Conservation (phyloP, 2,797 vertebrate species). For the Moxostoma hubbsi region DNA sequence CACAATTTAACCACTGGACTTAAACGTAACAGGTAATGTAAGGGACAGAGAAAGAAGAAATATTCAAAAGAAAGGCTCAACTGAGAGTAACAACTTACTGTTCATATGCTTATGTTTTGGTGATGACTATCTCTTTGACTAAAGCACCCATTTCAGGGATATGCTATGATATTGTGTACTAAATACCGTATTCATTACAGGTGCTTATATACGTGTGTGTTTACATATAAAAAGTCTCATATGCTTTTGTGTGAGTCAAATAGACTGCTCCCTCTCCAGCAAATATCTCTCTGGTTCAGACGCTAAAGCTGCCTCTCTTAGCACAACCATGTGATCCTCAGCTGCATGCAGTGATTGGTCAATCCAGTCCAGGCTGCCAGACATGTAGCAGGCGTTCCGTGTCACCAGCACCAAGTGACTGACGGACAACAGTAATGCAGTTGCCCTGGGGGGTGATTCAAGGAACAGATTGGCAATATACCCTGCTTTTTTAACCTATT, state of each 20-base stretch:
- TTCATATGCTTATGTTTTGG: not conserved
- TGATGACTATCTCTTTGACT: not conserved
- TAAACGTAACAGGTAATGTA: conserved; percentile 21
- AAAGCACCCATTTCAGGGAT: too few species aligned
- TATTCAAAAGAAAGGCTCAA: not conserved
- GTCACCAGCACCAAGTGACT: conserved; percentile 96
- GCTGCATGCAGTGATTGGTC: conserved; percentile 92
- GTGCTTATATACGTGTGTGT: too few species aligned
- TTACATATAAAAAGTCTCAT: not conserved
- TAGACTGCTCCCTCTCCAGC: conserved; percentile 87
- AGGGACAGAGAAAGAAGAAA: not conserved
- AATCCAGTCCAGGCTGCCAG: conserved; percentile 91
- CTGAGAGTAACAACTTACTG: too few species aligned
- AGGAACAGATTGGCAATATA: too few species aligned
- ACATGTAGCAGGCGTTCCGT: conserved; percentile 91
- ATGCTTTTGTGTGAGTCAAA: conserved; percentile 69
- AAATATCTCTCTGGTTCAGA: conserved; percentile 83
- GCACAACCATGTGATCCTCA: conserved; percentile 91
- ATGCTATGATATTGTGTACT: too few species aligned
- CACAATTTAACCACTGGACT: not conserved
- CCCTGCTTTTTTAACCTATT: not conserved
- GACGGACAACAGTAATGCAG: conserved; percentile 90
- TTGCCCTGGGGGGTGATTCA: conserved; percentile 76
- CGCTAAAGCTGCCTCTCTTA: conserved; percentile 90
- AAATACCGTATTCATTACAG: too few species aligned